These are phyloP conservation scores for Dendrophyllia cribrosa DNA, from an alignment of 64 coral and sea anemone genomes.

Conservation along the genomic window DNA sequence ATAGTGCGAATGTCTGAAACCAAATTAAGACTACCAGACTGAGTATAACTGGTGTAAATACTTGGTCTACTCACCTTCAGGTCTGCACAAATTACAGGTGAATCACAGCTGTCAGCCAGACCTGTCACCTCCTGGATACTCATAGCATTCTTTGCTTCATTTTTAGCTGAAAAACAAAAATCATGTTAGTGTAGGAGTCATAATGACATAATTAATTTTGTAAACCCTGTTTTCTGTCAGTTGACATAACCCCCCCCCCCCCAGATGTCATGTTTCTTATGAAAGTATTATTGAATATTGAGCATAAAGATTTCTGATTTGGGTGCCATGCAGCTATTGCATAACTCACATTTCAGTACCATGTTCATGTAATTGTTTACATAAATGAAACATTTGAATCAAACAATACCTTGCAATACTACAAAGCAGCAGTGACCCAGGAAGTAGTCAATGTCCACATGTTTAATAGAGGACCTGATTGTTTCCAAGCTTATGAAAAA, in stretches of 20 bases:
- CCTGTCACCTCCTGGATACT: conserved; percentile 72
- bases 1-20: too few relatives aligned
- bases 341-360: too few relatives aligned
- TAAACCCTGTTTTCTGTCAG: background rate
- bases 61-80: conserved; percentile 58
- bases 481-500: conserved; percentile 63
- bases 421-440: conserved; percentile 94
- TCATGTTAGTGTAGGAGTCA: too few relatives aligned
- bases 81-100: conserved; percentile 87
- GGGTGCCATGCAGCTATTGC: too few relatives aligned
- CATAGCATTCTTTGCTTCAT: conserved; percentile 75
- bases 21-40: too few relatives aligned
- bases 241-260: too few relatives aligned
- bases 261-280: too few relatives aligned
- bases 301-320: too few relatives aligned
- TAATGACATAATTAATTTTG: background rate
- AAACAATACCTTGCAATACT: conserved; percentile 69
- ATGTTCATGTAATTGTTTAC: too few relatives aligned
- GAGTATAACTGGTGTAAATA: too few relatives aligned
- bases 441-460: conserved; percentile 87
- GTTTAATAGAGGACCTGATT: conserved; percentile 64
- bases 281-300: too few relatives aligned
- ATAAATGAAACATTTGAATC: background rate
- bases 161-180: conserved; percentile 68
- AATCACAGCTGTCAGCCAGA: conserved; percentile 82